Conservation (phyloP, 1,140 invertebrate genomes). For the Brachystomella parvula region DNA sequence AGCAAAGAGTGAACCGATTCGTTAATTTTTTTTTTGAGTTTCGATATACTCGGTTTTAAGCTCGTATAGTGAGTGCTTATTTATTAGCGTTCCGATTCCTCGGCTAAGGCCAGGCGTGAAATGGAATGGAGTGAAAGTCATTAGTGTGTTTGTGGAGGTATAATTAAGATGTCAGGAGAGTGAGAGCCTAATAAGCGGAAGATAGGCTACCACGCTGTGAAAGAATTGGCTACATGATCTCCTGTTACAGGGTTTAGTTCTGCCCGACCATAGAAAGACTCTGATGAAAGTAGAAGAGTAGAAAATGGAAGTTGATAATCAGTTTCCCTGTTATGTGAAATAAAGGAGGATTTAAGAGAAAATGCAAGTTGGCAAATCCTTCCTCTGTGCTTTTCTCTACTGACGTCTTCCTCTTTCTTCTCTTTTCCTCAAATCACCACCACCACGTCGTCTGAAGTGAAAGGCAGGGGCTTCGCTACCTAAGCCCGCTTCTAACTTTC, state of each 20-base stretch:
- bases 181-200: neutral
- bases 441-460: neutral
- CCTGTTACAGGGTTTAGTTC: neutral
- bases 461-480: neutral
- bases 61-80: too few relatives aligned
- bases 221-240: neutral
- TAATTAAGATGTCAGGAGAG: too few relatives aligned
- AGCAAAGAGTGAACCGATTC: too few relatives aligned
- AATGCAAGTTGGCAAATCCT: constrained; percentile 24
- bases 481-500: neutral
- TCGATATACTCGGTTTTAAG: too few relatives aligned
- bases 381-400: constrained; percentile 9
- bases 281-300: neutral
- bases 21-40: too few relatives aligned
- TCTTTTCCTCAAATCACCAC: neutral
- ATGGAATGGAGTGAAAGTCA: too few relatives aligned
- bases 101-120: too few relatives aligned
- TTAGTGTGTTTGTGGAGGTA: too few relatives aligned
- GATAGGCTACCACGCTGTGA: neutral
- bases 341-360: constrained; percentile 24
- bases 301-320: neutral
- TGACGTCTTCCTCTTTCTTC: neutral
- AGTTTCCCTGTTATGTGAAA: constrained; percentile 16
- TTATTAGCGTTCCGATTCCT: too few relatives aligned
- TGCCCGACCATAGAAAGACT: neutral